Evolutionary conservation across 2,113 vertebrate species (phyloP).

Genomic region (Epinephelus cyanopodus): DNA sequence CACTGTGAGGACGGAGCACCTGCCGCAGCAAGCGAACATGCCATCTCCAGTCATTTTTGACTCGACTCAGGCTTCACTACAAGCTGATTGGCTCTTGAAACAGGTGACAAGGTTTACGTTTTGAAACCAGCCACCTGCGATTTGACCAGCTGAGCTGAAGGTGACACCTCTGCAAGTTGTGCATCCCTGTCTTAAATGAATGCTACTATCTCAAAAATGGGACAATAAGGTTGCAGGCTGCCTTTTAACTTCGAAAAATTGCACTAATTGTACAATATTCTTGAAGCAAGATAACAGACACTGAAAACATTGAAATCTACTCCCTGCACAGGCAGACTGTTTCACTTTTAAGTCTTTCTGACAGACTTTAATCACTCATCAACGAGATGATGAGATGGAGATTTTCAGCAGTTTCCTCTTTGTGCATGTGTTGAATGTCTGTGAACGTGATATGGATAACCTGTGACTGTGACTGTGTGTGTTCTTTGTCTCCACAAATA

Average conservation of each 20-base stretch:
- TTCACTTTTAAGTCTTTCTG: not conserved
- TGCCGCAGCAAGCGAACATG: too few species aligned
- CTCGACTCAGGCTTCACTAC: too few species aligned
- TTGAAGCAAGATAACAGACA: not conserved
- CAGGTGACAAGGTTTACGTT: too few species aligned
- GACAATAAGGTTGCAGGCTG: too few species aligned
- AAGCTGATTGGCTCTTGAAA: too few species aligned
- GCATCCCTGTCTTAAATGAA: not conserved
- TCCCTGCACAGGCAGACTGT: not conserved
- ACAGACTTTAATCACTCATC: not conserved
- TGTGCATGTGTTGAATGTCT: constrained; percentile 12
- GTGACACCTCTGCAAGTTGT: too few species aligned
- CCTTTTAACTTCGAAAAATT: too few species aligned
- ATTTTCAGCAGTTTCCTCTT: not conserved
- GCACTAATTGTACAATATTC: not conserved
- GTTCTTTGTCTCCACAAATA: not conserved
- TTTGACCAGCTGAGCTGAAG: too few species aligned
- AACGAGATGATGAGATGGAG: not conserved
- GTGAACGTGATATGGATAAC: constrained; percentile 6
- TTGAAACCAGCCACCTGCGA: too few species aligned
- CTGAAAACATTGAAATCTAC: not conserved
- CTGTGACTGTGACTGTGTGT: constrained; percentile 11
- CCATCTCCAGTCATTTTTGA: too few species aligned
- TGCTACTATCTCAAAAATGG: not conserved
- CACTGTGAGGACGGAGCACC: too few species aligned